Conservation (phyloP, 2,113 vertebrate species). For the Amphiprion percula region DNA sequence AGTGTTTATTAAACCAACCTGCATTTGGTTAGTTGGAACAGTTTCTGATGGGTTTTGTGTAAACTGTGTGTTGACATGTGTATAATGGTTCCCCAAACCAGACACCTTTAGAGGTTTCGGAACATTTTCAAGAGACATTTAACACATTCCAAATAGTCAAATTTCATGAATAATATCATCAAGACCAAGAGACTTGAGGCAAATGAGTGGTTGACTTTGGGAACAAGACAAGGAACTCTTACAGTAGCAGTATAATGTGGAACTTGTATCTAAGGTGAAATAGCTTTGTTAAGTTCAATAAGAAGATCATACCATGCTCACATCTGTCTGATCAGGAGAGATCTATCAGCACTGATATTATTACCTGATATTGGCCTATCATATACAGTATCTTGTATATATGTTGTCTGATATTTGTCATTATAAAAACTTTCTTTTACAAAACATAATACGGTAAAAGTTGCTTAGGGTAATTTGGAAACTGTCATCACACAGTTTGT, state of each 20-base stretch:
- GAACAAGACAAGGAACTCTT: not conserved
- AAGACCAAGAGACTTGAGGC: not conserved
- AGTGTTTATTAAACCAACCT: constrained; percentile 77
- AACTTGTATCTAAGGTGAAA: not conserved
- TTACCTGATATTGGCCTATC: too few relatives aligned
- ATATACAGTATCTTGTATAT: too few relatives aligned
- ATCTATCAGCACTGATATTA: too few relatives aligned
- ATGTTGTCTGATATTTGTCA: too few relatives aligned
- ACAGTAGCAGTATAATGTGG: not conserved
- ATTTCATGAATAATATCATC: constrained; percentile 34
- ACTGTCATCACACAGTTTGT: too few relatives aligned
- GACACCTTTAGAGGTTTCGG: constrained; percentile 63
- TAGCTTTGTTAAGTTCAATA: not conserved
- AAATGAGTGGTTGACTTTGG: not conserved
- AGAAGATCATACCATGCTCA: not conserved
- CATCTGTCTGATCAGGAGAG: not conserved
- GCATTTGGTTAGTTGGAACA: constrained; percentile 67
- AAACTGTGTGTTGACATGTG: constrained; percentile 77
- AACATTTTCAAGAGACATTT: constrained; percentile 57
- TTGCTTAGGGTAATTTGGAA: too few relatives aligned
- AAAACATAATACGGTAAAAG: too few relatives aligned
- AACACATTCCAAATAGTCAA: constrained; percentile 37
- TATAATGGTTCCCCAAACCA: constrained; percentile 54
- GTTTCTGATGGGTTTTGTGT: constrained; percentile 70
- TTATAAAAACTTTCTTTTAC: too few relatives aligned